A percentile compares a stretch with the other conserved stretches of the same genome.
These are phyloP conservation scores for Apteryx mantelli DNA, from an alignment of 2,113 vertebrate species.

Conservation along the genomic window DNA sequence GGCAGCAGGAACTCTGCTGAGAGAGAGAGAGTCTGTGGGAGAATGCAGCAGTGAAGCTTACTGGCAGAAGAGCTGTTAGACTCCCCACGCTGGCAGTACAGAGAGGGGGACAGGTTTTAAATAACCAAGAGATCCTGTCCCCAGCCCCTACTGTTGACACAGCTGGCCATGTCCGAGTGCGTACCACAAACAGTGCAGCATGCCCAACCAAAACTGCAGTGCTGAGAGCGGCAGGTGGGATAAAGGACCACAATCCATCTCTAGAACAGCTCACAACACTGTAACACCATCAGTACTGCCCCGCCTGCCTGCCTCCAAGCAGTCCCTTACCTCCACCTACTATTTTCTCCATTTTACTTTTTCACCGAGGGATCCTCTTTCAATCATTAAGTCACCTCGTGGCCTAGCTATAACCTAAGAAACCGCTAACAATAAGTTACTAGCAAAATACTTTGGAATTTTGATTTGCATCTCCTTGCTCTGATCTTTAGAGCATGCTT, in stretches of 20 bases:
- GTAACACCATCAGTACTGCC: not conserved
- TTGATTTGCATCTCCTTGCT: not conserved
- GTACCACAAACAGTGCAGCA: not conserved
- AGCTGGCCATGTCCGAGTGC: slow-evolving; percentile 66
- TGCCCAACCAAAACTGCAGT: slow-evolving; percentile 56
- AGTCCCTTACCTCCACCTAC: not conserved
- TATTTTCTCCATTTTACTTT: not conserved
- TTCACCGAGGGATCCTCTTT: not conserved
- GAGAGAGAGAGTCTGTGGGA: slow-evolving; percentile 19
- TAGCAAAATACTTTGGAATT: not conserved
- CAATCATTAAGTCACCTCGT: no score
- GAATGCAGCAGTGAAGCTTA: slow-evolving; percentile 15
- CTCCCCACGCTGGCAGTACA: slow-evolving; percentile 33
- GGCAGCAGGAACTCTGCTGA: slow-evolving; percentile 12
- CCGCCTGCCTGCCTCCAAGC: not conserved
- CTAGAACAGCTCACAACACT: not conserved
- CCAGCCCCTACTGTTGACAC: slow-evolving; percentile 36
- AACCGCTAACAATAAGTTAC: not conserved
- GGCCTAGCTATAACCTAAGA: not conserved
- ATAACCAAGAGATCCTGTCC: not conserved
- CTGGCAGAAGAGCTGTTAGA: not conserved
- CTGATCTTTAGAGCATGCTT: not conserved
- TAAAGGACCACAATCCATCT: not conserved
- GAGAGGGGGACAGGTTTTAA: slow-evolving; percentile 46
- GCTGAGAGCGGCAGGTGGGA: not conserved